Conservation (phyloP, 2,797 vertebrate genomes). For the Sciurus carolinensis region DNA sequence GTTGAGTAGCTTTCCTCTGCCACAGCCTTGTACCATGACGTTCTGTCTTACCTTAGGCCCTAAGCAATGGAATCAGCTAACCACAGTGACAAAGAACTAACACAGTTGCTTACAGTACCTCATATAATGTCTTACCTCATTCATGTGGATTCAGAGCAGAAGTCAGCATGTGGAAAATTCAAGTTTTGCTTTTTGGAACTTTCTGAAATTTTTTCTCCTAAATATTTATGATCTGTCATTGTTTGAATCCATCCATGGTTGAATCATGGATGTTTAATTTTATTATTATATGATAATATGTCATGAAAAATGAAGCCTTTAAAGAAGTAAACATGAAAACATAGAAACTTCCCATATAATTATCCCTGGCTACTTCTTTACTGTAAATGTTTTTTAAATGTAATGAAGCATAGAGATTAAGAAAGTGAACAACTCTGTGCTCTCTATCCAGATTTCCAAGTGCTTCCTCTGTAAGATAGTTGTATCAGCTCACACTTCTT, state of each 20-base stretch:
- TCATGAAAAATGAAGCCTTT: neutral
- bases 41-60: neutral
- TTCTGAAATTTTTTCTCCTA: neutral
- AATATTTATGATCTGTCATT: neutral
- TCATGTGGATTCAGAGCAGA: neutral
- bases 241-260: neutral
- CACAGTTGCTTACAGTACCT: neutral
- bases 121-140: neutral
- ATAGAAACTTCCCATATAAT: neutral
- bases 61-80: neutral
- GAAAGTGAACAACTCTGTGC: neutral
- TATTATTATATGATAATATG: neutral
- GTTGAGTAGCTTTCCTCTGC: neutral
- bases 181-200: neutral
- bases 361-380: neutral
- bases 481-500: neutral
- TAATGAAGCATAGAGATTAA: neutral
- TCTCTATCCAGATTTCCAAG: neutral
- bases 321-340: neutral
- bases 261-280: neutral
- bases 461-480: neutral
- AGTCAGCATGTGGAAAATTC: neutral
- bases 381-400: neutral
- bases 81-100: neutral
- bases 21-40: neutral